Percentiles rank a stretch among this genome's conserved stretches.
Evolutionary conservation across 2,888 invertebrate species (phyloP).

Genomic region (Andricus curvator): DNA sequence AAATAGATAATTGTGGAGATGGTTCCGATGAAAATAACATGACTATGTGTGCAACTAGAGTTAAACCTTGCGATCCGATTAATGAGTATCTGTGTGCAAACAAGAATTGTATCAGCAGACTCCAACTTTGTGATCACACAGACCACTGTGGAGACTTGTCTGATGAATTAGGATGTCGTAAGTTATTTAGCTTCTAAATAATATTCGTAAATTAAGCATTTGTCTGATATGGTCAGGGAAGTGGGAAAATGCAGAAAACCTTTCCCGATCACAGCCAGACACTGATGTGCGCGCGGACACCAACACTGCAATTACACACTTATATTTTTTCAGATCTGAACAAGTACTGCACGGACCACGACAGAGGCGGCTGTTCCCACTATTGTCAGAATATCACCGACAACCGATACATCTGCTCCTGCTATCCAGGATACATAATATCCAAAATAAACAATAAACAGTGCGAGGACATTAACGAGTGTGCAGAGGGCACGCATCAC

Average conservation of each 20-base stretch:
- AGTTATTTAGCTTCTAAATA: conserved; percentile 68
- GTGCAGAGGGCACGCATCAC: conserved; percentile 88
- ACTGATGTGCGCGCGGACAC: too few relatives aligned
- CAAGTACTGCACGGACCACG: conserved; percentile 76
- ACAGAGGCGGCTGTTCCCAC: conserved; percentile 93
- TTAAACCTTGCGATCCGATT: conserved; percentile 87
- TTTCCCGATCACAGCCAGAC: too few relatives aligned
- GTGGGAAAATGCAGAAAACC: too few relatives aligned
- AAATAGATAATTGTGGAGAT: conserved; percentile 95
- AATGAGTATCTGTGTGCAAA: conserved; percentile 94
- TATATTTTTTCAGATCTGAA: conserved; percentile 73
- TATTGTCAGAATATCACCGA: conserved; percentile 92
- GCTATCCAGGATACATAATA: conserved; percentile 92
- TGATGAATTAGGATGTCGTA: conserved; percentile 94
- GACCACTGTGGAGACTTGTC: conserved; percentile 95
- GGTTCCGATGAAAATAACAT: conserved; percentile 97
- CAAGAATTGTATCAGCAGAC: conserved; percentile 88
- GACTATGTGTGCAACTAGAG: conserved; percentile 89
- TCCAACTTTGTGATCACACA: conserved; percentile 91
- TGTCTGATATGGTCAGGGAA: too few relatives aligned
- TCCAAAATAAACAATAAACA: conserved; percentile 89
- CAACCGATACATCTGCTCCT: conserved; percentile 94
- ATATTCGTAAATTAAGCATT: too few relatives aligned
- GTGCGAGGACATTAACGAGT: conserved; percentile 95
- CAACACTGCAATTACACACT: too few relatives aligned